Conservation (phyloP, 2,797 vertebrate genomes). For the Poeciliopsis turneri region DNA sequence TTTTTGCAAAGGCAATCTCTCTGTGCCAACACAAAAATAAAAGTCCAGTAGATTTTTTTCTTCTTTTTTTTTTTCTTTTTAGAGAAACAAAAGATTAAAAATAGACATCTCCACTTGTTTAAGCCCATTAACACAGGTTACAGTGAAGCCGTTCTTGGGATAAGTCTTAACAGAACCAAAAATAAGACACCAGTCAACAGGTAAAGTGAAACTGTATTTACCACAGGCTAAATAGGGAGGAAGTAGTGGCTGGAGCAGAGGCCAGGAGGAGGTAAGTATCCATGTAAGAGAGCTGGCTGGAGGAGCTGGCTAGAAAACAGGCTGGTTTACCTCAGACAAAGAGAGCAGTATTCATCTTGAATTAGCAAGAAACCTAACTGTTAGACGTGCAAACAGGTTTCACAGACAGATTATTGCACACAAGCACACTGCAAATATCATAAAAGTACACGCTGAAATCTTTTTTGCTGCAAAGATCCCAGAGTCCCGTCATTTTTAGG, state of each 20-base stretch:
- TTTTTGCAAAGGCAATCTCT: not conserved
- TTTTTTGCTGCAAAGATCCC: not conserved
- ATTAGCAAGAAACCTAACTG: not conserved
- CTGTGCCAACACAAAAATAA: not conserved
- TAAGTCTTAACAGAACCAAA: not conserved
- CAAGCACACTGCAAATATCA: not conserved
- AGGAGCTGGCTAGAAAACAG: constrained; percentile 8
- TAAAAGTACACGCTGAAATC: not conserved
- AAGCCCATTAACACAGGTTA: not conserved
- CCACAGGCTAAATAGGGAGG: not conserved
- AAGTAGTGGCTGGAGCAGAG: constrained; percentile 7
- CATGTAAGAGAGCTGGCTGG: constrained; percentile 4
- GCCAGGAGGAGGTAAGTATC: constrained; percentile 7
- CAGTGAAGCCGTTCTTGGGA: not conserved
- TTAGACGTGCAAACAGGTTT: not conserved
- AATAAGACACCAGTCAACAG: constrained; percentile 1
- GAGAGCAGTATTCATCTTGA: not conserved
- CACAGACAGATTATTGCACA: not conserved
- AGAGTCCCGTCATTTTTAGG: not conserved
- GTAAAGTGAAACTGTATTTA: constrained; percentile 11
- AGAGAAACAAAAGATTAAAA: not conserved
- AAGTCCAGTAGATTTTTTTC: not conserved
- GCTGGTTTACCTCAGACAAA: constrained; percentile 10
- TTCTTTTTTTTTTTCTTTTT: not conserved
- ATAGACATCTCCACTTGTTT: not conserved